These are phyloP conservation scores for Ommatoiulus sabulosus DNA, from an alignment of 2,888 invertebrate genomes.

Conservation along the genomic window DNA sequence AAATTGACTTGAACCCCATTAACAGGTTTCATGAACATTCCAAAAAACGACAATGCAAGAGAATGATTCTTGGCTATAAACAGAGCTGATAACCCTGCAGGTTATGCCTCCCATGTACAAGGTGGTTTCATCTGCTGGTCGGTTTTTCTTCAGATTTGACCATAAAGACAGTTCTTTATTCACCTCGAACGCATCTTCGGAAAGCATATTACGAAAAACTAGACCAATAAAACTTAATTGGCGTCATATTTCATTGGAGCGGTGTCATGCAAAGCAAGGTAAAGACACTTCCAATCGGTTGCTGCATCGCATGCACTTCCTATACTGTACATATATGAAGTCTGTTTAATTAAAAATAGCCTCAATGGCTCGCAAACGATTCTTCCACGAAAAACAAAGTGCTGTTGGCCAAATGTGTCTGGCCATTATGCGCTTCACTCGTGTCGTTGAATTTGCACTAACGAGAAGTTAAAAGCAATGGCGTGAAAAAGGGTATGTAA, in stretches of 20 bases:
- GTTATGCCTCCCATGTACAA: neutral
- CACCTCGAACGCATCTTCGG: slow-evolving; percentile 1
- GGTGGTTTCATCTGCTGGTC: neutral
- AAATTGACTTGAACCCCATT: neutral
- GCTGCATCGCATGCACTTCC: neutral
- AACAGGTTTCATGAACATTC: neutral
- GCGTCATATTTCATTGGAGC: neutral
- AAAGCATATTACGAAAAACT: slow-evolving; percentile 27
- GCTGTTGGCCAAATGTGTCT: neutral
- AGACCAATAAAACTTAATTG: slow-evolving; percentile 19
- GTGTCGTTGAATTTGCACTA: neutral
- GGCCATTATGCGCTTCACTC: neutral
- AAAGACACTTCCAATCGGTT: neutral
- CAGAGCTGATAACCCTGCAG: neutral
- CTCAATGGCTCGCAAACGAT: neutral
- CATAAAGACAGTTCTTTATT: slow-evolving; percentile 4
- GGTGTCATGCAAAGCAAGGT: neutral
- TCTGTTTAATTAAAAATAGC: neutral
- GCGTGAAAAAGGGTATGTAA: neutral
- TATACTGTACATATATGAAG: neutral
- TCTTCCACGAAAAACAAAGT: neutral
- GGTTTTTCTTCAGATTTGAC: neutral
- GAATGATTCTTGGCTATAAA: neutral
- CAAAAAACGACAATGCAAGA: neutral
- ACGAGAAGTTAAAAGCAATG: neutral